Evolutionary conservation across 2,113 vertebrate species (phyloP).

Genomic region (Microtus pennsylvanicus): DNA sequence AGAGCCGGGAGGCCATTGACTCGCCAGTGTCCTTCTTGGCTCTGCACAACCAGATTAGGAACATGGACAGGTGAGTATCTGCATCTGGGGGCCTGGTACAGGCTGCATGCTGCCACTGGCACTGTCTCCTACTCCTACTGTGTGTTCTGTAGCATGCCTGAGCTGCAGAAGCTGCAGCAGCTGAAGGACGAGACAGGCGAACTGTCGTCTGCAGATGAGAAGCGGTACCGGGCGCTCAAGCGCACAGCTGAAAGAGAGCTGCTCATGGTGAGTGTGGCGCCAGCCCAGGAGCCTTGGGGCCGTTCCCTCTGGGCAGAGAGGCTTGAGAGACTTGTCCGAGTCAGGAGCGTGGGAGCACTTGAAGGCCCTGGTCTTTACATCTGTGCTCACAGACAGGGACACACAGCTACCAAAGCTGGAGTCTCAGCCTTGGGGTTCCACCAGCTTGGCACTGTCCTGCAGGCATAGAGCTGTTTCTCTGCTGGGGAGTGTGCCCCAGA

Average conservation of each 20-base stretch:
- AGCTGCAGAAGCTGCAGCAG: conserved; percentile 98
- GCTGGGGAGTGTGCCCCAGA: neutral
- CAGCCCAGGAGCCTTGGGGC: neutral
- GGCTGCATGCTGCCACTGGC: too few species aligned
- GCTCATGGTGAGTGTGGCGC: conserved; percentile 91
- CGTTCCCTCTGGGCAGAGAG: neutral
- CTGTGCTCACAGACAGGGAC: neutral
- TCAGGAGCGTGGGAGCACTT: neutral
- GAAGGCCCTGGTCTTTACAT: neutral
- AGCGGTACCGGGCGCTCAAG: conserved; percentile 97
- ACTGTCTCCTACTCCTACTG: fast-evolving
- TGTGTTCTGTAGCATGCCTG: conserved; percentile 91
- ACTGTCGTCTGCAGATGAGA: conserved; percentile 97
- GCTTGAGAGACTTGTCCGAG: too few species aligned
- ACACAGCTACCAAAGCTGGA: neutral
- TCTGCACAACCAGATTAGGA: conserved; percentile 98
- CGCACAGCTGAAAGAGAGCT: conserved; percentile 96
- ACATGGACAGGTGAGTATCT: conserved; percentile 97
- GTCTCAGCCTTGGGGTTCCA: neutral
- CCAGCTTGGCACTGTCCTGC: neutral
- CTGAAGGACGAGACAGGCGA: conserved; percentile 99
- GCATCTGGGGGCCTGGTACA: neutral
- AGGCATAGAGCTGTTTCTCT: neutral
- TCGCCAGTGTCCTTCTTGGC: conserved; percentile 98
- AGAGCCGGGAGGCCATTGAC: conserved; percentile 98